Base-by-base conservation (phyloP, 2,797 vertebrate genomes). In the Tangara arthus region DNA sequence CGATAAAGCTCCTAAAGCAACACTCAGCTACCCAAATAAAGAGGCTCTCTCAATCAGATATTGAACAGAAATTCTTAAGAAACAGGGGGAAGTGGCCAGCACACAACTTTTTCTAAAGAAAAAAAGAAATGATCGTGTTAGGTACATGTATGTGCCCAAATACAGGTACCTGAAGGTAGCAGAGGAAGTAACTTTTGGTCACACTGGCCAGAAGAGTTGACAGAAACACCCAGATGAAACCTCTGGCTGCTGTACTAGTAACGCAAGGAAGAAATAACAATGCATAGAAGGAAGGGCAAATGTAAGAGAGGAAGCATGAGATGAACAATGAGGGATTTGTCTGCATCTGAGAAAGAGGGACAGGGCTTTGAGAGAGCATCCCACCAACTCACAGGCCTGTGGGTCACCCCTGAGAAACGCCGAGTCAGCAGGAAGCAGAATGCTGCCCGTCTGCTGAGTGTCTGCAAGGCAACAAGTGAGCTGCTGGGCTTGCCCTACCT, bases 1-100 rank as follows among this genome's bases (percentile, higher is more conserved):
- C 76, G 27, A 89, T 21, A 88, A 92, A 91, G 59, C 9, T 90
- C 47, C 73, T 70, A 77, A 70, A 89, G 84, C 44, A 63, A 55
- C 39, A 41, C 13, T 70, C 66, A 87, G 20, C 30, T 70, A 37
- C n/a, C 52, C 41, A 73, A 82, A 90, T 60, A 73, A 82, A 87
- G 14, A 37, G 26, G 8, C 8, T 65, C 17, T 30, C 56, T 71
- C 71, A 69, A 78, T 53, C 22, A 84, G 70, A 28, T 14, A 46
- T 19, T 52, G 13, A 57, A 39, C 72, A 70, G 22, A 69, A 94
- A 75, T 57, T 65, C 39, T 64, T 26, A 61, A 56, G 49, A 85
- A 89, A 85, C 22, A 60, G 47, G 49, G 37, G 9, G 8, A 63
- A 87, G n/a, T 39, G 41, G 50, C 27, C 44, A 11, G 8, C 12